Percentiles rank a stretch among this genome's conserved stretches.
Conservation (phyloP, 2,113 vertebrate species). For the Thinocorus orbignyianus region DNA sequence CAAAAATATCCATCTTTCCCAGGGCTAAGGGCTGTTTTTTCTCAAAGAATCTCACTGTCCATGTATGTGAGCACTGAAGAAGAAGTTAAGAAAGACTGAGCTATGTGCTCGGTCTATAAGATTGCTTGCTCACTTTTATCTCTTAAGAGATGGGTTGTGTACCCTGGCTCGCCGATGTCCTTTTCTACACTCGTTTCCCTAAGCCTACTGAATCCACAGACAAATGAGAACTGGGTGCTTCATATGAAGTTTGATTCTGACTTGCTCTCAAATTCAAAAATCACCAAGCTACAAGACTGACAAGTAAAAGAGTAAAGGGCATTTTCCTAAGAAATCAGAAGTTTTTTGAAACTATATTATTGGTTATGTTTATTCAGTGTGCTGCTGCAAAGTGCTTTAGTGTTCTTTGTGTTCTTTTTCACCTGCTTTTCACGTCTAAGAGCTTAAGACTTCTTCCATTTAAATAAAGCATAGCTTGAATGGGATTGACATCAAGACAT, state of each 20-base stretch:
- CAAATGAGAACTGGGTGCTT: neutral
- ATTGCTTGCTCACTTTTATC: conserved; percentile 40
- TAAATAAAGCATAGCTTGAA: neutral
- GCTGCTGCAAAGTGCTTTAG: neutral
- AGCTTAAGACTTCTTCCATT: neutral
- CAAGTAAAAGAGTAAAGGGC: neutral
- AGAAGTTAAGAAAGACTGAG: neutral
- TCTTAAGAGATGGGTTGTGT: neutral
- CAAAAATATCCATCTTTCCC: neutral
- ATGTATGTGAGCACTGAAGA: neutral
- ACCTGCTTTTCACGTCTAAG: neutral
- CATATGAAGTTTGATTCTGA: neutral
- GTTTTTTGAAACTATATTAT: neutral
- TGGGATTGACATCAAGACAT: neutral
- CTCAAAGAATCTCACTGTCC: neutral
- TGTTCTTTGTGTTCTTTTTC: neutral
- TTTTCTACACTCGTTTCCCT: neutral
- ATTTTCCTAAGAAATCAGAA: neutral
- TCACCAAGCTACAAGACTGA: neutral
- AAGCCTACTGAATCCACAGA: neutral
- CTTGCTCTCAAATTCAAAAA: neutral
- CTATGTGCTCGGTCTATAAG: neutral
- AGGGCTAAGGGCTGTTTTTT: neutral
- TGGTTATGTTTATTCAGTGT: neutral
- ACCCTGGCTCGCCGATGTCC: neutral